phyloP scores from a whole-genome alignment of 2,888 invertebrate genomes.

The Phoenoteleia sp. region DNA sequence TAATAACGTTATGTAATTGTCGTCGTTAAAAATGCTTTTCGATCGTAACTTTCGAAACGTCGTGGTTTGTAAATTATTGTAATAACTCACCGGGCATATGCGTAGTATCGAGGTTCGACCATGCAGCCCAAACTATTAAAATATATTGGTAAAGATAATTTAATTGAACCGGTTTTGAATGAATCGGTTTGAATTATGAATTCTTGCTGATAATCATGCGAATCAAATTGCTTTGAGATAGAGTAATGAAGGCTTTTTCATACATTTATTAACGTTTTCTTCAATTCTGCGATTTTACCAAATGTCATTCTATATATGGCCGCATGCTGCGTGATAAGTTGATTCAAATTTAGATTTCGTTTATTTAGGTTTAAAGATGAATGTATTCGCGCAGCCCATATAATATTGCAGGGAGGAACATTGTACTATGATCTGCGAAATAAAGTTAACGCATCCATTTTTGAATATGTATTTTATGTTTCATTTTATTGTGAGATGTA shows the following conservation, averaged over 20 bases:
- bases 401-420: too few species aligned
- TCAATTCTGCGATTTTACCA: neutral
- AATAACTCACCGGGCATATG: constrained; percentile 29
- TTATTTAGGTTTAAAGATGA: too few species aligned
- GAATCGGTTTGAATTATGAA: constrained; percentile 48
- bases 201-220: constrained; percentile 41
- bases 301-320: too few species aligned
- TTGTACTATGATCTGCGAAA: too few species aligned
- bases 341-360: too few species aligned
- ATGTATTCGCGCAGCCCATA: too few species aligned
- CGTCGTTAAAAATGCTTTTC: constrained; percentile 36
- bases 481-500: too few species aligned
- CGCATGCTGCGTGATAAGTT: too few species aligned
- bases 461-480: too few species aligned
- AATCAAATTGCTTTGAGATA: constrained; percentile 44
- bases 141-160: constrained; percentile 52
- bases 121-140: constrained; percentile 40
- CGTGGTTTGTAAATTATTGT: constrained; percentile 45
- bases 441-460: too few species aligned
- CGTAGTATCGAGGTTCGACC: constrained; percentile 25
- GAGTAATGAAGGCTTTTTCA: constrained; percentile 36
- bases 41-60: constrained; percentile 32
- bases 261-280: constrained; percentile 34
- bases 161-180: constrained; percentile 53
- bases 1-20: constrained; percentile 54